phyloP scores from a whole-genome alignment of 2,797 vertebrate genomes.

The Pseudochromis fuscus region DNA sequence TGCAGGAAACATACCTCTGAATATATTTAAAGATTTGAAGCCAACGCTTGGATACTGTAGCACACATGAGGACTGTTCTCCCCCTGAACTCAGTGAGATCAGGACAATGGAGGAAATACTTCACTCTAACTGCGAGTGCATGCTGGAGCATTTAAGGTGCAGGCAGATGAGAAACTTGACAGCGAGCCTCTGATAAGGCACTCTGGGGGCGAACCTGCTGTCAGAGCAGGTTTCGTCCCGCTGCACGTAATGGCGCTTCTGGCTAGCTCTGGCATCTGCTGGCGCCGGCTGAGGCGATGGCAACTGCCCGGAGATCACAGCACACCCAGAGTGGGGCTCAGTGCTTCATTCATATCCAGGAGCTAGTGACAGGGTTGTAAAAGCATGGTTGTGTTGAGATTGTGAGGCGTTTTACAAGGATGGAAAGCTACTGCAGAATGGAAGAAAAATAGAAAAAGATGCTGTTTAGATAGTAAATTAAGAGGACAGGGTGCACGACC shows the following conservation, averaged over 20 bases:
- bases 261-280: slow-evolving; percentile 57
- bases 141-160: slow-evolving; percentile 41
- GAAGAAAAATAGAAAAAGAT: slow-evolving; percentile 5
- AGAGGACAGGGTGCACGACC: background rate
- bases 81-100: slow-evolving; percentile 1
- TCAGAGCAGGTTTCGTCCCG: slow-evolving; percentile 64
- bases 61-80: background rate
- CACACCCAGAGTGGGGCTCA: slow-evolving; percentile 30
- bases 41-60: background rate
- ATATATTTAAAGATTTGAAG: background rate
- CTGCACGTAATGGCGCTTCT: slow-evolving; percentile 37
- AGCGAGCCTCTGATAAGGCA: slow-evolving; percentile 53
- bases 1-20: background rate
- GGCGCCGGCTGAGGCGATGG: slow-evolving; percentile 25
- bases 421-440: slow-evolving; percentile 1
- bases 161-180: slow-evolving; percentile 55
- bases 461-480: slow-evolving; percentile 11
- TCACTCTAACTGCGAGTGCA: background rate
- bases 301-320: slow-evolving; percentile 57
- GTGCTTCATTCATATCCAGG: slow-evolving; percentile 18
- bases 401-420: slow-evolving; percentile 4
- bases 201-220: slow-evolving; percentile 54
- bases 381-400: slow-evolving; percentile 31
- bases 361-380: slow-evolving; percentile 30
- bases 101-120: slow-evolving; percentile 9